Conservation (phyloP, 2,113 vertebrate species). For the Crotalus viridis region DNA sequence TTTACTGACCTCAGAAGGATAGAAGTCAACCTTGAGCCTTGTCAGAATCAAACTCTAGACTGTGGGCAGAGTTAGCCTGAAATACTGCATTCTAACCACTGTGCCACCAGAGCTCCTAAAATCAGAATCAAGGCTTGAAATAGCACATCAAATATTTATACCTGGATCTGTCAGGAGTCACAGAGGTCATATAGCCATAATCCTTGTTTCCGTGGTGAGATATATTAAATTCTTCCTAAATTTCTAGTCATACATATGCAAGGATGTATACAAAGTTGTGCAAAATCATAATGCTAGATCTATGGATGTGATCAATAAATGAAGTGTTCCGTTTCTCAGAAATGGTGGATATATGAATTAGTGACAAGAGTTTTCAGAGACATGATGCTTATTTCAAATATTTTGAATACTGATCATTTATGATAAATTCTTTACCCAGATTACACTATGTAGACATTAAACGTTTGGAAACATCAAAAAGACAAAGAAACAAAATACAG, state of each 20-base stretch:
- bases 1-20: not conserved
- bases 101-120: not conserved
- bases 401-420: not conserved
- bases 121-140: not conserved
- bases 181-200: not conserved
- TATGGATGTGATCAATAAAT: not conserved
- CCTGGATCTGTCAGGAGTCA: not conserved
- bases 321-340: not conserved
- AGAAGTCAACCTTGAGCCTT: not conserved
- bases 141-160: not conserved
- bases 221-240: not conserved
- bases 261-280: not conserved
- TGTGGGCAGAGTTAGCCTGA: not conserved
- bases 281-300: not conserved
- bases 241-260: not conserved
- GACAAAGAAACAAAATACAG: not conserved
- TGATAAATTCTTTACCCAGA: not conserved
- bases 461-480: not conserved
- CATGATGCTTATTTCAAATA: not conserved
- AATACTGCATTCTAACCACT: not conserved
- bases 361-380: not conserved
- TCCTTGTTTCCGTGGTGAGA: not conserved
- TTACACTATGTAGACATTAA: not conserved
- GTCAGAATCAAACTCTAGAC: not conserved
- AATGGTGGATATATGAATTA: not conserved